Conservation (phyloP, 2,113 vertebrate genomes). For the Miniopterus natalensis region DNA sequence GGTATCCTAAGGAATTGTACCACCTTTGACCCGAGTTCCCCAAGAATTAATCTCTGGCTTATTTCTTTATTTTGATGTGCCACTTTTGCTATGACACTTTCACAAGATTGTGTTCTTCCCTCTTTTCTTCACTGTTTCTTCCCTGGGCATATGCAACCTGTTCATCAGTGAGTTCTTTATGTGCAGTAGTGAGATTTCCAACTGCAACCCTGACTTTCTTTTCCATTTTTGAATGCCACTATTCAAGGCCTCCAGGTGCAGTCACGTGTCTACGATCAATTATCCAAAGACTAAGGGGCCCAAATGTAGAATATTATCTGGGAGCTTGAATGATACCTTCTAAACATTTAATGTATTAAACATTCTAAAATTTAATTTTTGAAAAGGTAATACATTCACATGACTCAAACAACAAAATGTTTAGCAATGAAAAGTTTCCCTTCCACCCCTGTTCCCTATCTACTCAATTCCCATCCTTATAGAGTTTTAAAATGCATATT, state of each 20-base stretch:
- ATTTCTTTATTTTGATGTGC: slow-evolving; percentile 15
- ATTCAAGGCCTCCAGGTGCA: neutral
- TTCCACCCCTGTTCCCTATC: neutral
- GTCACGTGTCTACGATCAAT: neutral
- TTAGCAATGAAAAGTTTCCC: slow-evolving; percentile 35
- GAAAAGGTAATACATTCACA: neutral
- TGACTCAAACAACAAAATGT: slow-evolving; percentile 32
- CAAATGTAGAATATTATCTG: neutral
- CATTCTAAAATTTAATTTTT: slow-evolving; percentile 58
- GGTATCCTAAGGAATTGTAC: neutral
- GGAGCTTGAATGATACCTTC: slow-evolving; percentile 1
- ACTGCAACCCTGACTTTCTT: neutral
- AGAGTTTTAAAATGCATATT: slow-evolving; percentile 37
- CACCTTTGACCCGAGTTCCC: neutral
- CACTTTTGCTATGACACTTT: neutral
- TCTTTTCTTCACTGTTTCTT: slow-evolving; percentile 2
- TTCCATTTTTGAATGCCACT: neutral
- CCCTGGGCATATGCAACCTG: neutral
- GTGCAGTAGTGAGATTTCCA: neutral
- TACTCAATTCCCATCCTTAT: slow-evolving; percentile 20
- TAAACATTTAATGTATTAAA: neutral
- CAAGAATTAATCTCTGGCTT: neutral
- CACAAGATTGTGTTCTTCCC: neutral
- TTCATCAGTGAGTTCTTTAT: neutral
- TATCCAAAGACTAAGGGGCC: neutral